Conservation (phyloP, 1,140 invertebrate genomes). For the Leguminivora glycinivorella region DNA sequence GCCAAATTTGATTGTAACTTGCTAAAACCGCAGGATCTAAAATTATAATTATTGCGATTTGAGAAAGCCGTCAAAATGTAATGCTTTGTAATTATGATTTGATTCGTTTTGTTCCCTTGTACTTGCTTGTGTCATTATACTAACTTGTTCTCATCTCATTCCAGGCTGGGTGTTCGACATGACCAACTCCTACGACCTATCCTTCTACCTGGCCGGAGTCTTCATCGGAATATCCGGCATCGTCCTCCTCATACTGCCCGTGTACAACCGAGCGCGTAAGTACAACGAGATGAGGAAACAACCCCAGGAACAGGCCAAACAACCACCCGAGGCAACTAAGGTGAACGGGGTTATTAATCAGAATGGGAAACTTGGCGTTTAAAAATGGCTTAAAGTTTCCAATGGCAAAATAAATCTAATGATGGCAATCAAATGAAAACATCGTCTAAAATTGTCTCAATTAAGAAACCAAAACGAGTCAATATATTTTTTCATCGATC, state of each 20-base stretch:
- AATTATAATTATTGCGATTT: too few species aligned
- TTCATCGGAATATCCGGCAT: conserved; percentile 92
- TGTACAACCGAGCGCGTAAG: conserved; percentile 72
- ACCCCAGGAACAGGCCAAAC: conserved; percentile 16
- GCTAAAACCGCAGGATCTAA: too few species aligned
- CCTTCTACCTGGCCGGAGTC: conserved; percentile 92
- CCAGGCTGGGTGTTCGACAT: conserved; percentile 90
- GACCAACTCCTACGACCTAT: conserved; percentile 88
- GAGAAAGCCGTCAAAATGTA: too few species aligned
- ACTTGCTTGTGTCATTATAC: neutral
- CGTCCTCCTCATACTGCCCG: conserved; percentile 85
- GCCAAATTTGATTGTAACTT: too few species aligned
- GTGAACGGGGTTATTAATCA: conserved; percentile 49
- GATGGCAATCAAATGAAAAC: too few species aligned
- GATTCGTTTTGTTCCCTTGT: too few species aligned
- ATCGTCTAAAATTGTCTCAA: neutral
- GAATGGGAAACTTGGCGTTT: conserved; percentile 53
- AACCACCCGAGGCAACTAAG: conserved; percentile 4
- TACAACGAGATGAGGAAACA: conserved; percentile 35
- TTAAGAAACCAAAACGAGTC: neutral
- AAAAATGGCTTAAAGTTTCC: too few species aligned
- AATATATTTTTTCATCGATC: too few species aligned
- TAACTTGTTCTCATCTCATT: conserved; percentile 56
- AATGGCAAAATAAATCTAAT: too few species aligned
- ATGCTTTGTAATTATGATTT: too few species aligned